Base-by-base conservation (phyloP, 2,888 invertebrate species). In the Malachius bipustulatus region DNA sequence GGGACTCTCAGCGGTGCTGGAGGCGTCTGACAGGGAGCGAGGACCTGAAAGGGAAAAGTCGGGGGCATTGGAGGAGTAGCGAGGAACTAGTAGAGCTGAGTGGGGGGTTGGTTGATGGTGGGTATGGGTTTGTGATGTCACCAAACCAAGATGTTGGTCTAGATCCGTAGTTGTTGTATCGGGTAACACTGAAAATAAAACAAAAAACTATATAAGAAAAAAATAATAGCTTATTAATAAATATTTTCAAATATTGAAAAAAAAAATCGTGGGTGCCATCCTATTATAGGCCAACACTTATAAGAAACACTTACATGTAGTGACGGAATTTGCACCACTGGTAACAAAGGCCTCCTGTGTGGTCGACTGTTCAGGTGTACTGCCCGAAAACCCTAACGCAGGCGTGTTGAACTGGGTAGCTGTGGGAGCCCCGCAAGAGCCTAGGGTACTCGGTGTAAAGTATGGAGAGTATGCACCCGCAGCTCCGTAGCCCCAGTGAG, bases 381-480 rank as follows among this genome's bases (percentile, higher is more conserved):
- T 69, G 42, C 80, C 77, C 4, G 76, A 71, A 52, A 82, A 82
- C 19, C 80, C 80, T 34, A 82, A 61, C 0, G 81, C 73, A 1
- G 82, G 80, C 34, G 81, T 75, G 59, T 81, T 81, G 60, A 82
- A 82, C 57, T 80, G 80, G 4, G 69, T 63, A 2, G 75, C 71
- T 0, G 77, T 64, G 1, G 79, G 82, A 35, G 80, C 82, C 29
- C 78, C 81, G 55, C 80, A 85, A 12, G 80, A 83, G 16, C 80
- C 80, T 43, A 76, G 56, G 47, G 75, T 71, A 51, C 76, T 73
- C 31, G 70, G 64, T 29, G 75, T 76, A 52, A 88, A 69, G 59
- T 88, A 89, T 9, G 87, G 83, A 1, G 87, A 84, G 62, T 88
- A 89, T 9, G 84, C 85, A 37, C 82, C 80, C 15, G 87, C 81